Conservation (phyloP, 2,797 vertebrate genomes). For the Erpetoichthys calabaricus region DNA sequence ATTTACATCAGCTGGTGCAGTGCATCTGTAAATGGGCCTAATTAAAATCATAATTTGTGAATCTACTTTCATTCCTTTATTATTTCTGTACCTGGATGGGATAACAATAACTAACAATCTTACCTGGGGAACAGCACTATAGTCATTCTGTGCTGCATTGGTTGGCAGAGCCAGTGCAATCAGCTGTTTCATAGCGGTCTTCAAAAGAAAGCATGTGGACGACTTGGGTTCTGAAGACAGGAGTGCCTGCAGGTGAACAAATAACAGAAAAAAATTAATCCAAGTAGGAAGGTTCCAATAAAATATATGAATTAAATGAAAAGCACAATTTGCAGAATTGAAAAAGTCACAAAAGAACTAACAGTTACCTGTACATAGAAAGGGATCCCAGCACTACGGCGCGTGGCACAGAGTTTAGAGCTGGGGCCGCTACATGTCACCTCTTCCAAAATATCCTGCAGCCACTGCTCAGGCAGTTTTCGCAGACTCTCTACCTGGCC, state of each 20-base stretch:
- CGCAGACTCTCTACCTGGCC: conserved; percentile 57
- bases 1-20: too few species aligned
- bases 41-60: too few species aligned
- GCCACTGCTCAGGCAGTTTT: conserved; percentile 71
- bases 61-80: too few species aligned
- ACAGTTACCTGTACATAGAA: conserved; percentile 81
- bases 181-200: conserved; percentile 80
- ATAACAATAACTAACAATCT: too few species aligned
- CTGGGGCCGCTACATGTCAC: conserved; percentile 74
- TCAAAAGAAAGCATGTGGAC: conserved; percentile 70
- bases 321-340: too few species aligned
- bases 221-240: conserved; percentile 84
- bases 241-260: conserved; percentile 54
- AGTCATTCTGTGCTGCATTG: conserved; percentile 29
- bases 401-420: conserved; percentile 83
- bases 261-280: too few species aligned
- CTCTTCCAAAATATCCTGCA: conserved; percentile 66
- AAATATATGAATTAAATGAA: too few species aligned
- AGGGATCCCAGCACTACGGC: conserved; percentile 87
- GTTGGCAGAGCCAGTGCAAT: conserved; percentile 57
- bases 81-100: too few species aligned
- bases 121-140: conserved; percentile 77
- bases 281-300: too few species aligned
- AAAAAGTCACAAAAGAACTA: too few species aligned
- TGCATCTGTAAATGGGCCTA: too few species aligned